A percentile compares a stretch with the other conserved stretches of the same genome.
Conservation (phyloP, 2,113 vertebrate species). For the Nyctibius bracteatus region DNA sequence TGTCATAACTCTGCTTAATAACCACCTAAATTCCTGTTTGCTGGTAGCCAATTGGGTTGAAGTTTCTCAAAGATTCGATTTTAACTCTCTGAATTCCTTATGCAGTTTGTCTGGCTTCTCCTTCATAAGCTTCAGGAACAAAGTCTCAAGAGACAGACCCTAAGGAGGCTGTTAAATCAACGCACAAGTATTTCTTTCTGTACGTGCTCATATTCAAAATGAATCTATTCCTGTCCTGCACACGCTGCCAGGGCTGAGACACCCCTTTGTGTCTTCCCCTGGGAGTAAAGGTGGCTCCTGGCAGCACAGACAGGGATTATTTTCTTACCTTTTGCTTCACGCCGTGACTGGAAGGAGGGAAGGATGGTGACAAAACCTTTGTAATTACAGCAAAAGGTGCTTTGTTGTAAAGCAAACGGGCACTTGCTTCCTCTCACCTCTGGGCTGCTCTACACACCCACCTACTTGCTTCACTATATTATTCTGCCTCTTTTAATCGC, state of each 20-base stretch:
- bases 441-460: background rate
- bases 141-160: background rate
- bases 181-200: background rate
- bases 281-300: background rate
- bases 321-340: background rate
- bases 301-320: background rate
- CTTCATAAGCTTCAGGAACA: background rate
- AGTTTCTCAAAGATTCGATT: background rate
- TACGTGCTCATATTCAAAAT: too few relatives aligned
- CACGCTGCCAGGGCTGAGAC: background rate
- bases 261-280: background rate
- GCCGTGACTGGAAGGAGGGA: background rate
- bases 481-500: background rate
- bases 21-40: background rate
- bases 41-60: background rate
- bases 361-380: background rate
- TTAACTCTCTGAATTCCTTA: background rate
- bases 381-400: background rate
- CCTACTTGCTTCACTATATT: background rate
- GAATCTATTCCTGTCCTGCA: accelerated
- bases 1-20: background rate
- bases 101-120: background rate
- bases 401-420: background rate
- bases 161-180: background rate
- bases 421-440: background rate